These are phyloP conservation scores for Bombylius discolor DNA, from an alignment of 2,888 invertebrate species.

Conservation along the genomic window DNA sequence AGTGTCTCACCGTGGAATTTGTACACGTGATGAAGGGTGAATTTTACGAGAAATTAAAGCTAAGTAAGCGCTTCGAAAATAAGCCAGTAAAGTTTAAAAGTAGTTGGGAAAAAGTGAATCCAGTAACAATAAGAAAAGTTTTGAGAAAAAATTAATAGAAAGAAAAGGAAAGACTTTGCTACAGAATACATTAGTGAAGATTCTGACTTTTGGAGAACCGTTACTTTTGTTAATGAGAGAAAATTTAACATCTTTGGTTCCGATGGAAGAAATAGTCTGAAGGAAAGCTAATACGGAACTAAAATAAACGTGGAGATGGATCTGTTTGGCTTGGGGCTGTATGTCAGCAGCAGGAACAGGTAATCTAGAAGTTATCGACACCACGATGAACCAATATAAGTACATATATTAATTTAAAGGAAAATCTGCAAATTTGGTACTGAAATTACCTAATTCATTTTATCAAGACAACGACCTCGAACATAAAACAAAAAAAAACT, in stretches of 20 bases:
- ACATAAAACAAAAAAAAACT: background rate
- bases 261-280: background rate
- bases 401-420: background rate
- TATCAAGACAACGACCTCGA: background rate
- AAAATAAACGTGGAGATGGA: constrained; percentile 3
- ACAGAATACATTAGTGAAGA: too few species aligned
- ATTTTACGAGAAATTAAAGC: too few species aligned
- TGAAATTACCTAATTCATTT: background rate
- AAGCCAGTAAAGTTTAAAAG: too few species aligned
- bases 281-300: background rate
- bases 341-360: background rate
- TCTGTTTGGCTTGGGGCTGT: constrained; percentile 5
- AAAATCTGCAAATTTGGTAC: background rate
- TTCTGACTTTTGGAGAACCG: background rate
- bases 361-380: background rate
- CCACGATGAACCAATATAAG: background rate
- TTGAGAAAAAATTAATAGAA: too few species aligned
- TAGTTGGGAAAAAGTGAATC: too few species aligned
- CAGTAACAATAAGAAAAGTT: too few species aligned
- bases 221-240: background rate
- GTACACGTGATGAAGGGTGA: too few species aligned
- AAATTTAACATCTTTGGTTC: constrained; percentile 3
- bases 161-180: too few species aligned
- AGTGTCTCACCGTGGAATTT: too few species aligned
- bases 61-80: too few species aligned